Base-by-base conservation (phyloP, 1,140 invertebrate genomes). In the Drosophila nebulosa region DNA sequence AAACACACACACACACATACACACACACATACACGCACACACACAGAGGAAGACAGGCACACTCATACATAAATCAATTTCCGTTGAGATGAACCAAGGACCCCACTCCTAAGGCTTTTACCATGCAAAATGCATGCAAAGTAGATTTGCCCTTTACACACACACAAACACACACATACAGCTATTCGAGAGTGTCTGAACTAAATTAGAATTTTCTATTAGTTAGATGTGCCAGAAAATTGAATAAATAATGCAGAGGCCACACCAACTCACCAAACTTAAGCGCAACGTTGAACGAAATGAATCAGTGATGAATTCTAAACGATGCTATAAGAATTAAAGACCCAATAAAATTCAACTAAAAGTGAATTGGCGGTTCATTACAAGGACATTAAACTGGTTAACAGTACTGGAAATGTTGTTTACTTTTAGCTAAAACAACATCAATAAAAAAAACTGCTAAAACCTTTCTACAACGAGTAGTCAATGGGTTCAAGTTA, bases 201-300 rank as follows among this genome's bases (percentile, higher is more conserved):
- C 24, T 55, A 65, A 88, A 86, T 81, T 81, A 57, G 62, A 74
- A 81, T 77, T 65, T 77, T 77, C 74, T 77, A 77, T 77, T 77
- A 78, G 75, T 75, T 74, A 67, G 66, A 81, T 81, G 67, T 64
- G 62, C 64, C 59, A 66, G 66, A 61, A 85, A 88, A 78, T 85
- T 81, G 53, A 79, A 85, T 76, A 73, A 81, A 81, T 67, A 79
- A 73, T 79, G 73, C 68, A 64, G 24, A 14, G n/a, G 22, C 12
- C 60, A 42, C 46, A 27, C 14, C 32, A 2, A 22, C 50, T 27
- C 24, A 56, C 18, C 21, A n/a, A 46, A 46, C 21, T 51, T 14
- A 63, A 57, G n/a, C 32, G 63, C 61, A 74, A 67, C 55, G 67
- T 18, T 14, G 16, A 14, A 39, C 18, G 26, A 30, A 30, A 46